phyloP scores from a whole-genome alignment of 2,113 vertebrate species.

The Aphyosemion australe region DNA sequence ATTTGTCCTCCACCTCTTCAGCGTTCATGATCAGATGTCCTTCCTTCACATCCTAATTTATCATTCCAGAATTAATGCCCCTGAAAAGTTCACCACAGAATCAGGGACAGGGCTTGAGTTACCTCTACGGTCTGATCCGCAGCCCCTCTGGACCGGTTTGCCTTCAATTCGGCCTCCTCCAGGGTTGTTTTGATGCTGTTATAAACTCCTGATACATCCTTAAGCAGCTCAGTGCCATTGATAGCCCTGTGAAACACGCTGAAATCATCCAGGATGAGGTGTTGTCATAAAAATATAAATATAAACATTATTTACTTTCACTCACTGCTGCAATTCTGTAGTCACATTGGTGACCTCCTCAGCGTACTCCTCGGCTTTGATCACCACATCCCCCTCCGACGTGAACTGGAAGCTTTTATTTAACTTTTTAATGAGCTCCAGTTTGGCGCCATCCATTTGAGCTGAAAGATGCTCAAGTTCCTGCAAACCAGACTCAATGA shows the following conservation, averaged over 20 bases:
- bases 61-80: conserved; percentile 30
- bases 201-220: conserved; percentile 67
- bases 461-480: conserved; percentile 37
- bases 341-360: not conserved
- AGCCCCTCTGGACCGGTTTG: conserved; percentile 76
- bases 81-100: not conserved
- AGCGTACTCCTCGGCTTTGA: conserved; percentile 51
- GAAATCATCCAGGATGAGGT: conserved; percentile 20
- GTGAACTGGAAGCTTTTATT: not conserved
- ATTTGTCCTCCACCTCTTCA: conserved; percentile 71
- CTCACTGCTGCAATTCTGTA: no score
- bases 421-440: conserved; percentile 25
- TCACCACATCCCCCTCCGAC: conserved; percentile 11
- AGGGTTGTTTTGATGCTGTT: conserved; percentile 77
- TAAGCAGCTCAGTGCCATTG: conserved; percentile 70
- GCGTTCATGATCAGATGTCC: conserved; percentile 78
- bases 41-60: conserved; percentile 77
- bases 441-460: conserved; percentile 45
- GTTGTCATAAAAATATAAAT: not conserved
- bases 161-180: conserved; percentile 79
- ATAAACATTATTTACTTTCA: no score
- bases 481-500: conserved; percentile 27
- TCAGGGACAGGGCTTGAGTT: conserved; percentile 3
- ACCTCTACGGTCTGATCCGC: conserved; percentile 79
- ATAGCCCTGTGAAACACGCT: conserved; percentile 79